Conservation (phyloP, 2,113 vertebrate genomes). For the Vombatus ursinus region DNA sequence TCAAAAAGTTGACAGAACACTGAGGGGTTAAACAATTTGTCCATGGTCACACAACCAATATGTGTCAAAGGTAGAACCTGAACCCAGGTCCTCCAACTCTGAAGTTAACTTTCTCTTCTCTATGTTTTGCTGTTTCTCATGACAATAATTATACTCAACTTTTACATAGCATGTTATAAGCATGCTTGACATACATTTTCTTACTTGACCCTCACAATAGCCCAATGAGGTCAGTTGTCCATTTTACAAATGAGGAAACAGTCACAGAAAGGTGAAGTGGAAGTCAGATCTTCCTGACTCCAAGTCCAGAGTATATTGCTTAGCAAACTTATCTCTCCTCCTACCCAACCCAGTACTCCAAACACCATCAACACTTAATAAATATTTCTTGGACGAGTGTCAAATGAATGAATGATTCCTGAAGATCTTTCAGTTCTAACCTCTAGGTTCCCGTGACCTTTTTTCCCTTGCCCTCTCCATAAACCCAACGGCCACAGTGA, state of each 20-base stretch:
- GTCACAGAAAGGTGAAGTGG: not conserved
- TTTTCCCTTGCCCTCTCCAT: not conserved
- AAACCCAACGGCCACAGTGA: not conserved
- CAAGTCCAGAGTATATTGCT: not conserved
- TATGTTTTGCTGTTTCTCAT: not conserved
- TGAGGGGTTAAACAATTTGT: too few species aligned
- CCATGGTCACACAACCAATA: accelerated
- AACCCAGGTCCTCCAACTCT: not conserved
- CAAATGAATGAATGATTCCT: not conserved
- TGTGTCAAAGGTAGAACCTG: accelerated
- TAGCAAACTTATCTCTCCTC: not conserved
- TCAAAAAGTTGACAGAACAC: not conserved
- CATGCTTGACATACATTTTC: not conserved
- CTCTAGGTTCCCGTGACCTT: not conserved
- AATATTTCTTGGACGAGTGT: not conserved
- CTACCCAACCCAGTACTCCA: not conserved
- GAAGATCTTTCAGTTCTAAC: not conserved
- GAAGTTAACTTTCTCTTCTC: not conserved
- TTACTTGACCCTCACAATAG: not conserved
- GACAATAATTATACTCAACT: not conserved
- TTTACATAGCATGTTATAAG: not conserved
- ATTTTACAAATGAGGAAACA: not conserved
- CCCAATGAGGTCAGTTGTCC: not conserved
- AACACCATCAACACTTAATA: not conserved
- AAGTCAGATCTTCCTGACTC: not conserved